Evolutionary conservation across 1,140 invertebrate species (phyloP), one percentile per base, ranked within the genome.

Genomic region (Drosophila nasuta): DNA sequence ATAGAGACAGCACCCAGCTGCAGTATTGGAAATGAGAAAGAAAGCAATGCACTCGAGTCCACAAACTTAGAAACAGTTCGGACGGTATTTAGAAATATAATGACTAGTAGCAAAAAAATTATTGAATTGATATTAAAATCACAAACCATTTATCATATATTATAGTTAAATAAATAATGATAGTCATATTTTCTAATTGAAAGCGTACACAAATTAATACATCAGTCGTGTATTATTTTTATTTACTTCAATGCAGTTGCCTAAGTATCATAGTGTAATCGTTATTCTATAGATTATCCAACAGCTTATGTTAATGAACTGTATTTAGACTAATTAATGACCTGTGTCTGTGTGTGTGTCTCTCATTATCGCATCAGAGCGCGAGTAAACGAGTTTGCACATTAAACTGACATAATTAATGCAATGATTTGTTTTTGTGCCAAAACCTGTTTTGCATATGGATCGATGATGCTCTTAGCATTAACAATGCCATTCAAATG

Each of bases 351-450:
- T 25, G 20, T 15, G 1, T n/a, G 64, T 52, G 17, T 64, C 17
- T 46, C 58, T 59, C 54, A 57, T 45, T 70, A 65, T 43, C 28
- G 33, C 43, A 48, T 28, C 25, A 48, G 25, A 38, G 30, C 20
- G 30, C 20, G 25, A 52, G 54, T 59, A 73, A 75, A 70, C 72
- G 41, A 70, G 67, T 70, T 75, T 30, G 30, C 72, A 52, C 58
- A 48, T 70, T 48, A 59, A 70, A 60, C 58, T 57, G 73, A 64
- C 67, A 75, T 75, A 75, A 75, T 75, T 71, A 75, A 75, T 71
- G 67, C 67, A 75, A 72, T 57, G 43, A 41, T 57, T 71, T 52
- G 51, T 64, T 35, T n/a, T 28, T 8, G 17, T 11, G 17, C 17
- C 20, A 69, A 25, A 75, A 56, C 58, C 66, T 13, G 72, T 75